Percentiles rank a stretch among this genome's conserved stretches.
These are phyloP conservation scores for Pteronotus mesoamericanus DNA, from an alignment of 2,797 vertebrate genomes.

Conservation along the genomic window DNA sequence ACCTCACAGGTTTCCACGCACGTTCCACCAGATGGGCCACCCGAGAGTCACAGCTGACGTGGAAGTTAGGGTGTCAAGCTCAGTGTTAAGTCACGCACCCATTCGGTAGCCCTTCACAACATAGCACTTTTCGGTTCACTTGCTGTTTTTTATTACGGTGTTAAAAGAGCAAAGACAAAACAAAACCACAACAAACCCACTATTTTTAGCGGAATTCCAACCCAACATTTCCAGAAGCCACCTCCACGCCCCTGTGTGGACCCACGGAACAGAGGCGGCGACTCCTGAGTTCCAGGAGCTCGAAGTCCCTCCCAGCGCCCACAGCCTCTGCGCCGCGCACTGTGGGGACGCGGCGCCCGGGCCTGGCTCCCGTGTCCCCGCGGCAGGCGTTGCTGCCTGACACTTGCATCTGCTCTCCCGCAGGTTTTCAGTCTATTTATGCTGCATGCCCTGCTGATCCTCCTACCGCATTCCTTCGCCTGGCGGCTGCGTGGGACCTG, in stretches of 20 bases:
- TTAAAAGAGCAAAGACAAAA: background rate
- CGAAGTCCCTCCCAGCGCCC: background rate
- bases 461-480: background rate
- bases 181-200: background rate
- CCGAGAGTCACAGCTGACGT: background rate
- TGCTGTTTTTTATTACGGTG: background rate
- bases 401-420: background rate
- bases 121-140: background rate
- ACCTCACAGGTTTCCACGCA: background rate
- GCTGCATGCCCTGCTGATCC: background rate
- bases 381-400: background rate
- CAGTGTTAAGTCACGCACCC: background rate
- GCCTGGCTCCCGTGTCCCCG: background rate
- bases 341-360: background rate
- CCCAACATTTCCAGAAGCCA: background rate
- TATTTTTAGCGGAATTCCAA: background rate
- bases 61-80: background rate
- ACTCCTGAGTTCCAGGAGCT: background rate
- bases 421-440: background rate
- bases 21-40: background rate
- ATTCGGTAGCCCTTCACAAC: background rate
- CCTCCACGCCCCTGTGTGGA: background rate
- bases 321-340: background rate
- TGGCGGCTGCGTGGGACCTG: background rate
- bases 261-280: background rate